Evolutionary conservation across 2,113 vertebrate species (phyloP), one percentile per base, ranked within the genome.

Genomic region (Agapornis roseicollis): DNA sequence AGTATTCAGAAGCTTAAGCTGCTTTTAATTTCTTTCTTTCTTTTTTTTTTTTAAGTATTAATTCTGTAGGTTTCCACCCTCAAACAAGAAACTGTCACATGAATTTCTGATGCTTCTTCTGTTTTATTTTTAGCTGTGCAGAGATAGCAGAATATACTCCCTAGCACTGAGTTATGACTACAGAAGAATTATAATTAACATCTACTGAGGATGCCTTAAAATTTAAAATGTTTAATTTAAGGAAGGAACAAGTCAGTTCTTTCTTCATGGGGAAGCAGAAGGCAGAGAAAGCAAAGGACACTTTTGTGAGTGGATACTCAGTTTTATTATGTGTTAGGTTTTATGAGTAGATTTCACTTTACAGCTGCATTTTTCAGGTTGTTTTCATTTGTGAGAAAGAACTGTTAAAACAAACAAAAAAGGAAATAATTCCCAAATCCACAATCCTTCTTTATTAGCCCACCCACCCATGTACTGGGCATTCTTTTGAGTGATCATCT

Each of bases 401-500:
- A 42, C 17, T 15, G 20, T 65, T 79, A 20, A 71, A 85, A 69
- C 3, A 65, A 53, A 37, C 20, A 29, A 28, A 42, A 41, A 28
- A n/a, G 6, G 7, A 80, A 71, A 18, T 69, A 64, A 25, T 5
- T 4, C 15, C 6, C 25, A 73, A 70, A 13, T 37, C 10, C 22
- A 63, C 17, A 13, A 5, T 41, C 22, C 16, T 86, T 39, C 17
- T 66, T 33, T 74, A 22, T 84, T 93, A 96, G 10, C 47, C 72
- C 39, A 95, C 88, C 85, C 60, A 78, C 2, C 0, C 7, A 33
- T 10, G 2, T 22, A 87, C 80, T 6, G 41, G 29, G 8, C 96
- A 97, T 85, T 82, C 70, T 80, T 95, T 95, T 23, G 96, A 96
- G 65, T 66, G 69, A 64, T 97, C 42, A 7, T 73, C 9, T 69